These are phyloP conservation scores for Drosophila borealis DNA, from an alignment of 2,888 invertebrate genomes.

Conservation along the genomic window DNA sequence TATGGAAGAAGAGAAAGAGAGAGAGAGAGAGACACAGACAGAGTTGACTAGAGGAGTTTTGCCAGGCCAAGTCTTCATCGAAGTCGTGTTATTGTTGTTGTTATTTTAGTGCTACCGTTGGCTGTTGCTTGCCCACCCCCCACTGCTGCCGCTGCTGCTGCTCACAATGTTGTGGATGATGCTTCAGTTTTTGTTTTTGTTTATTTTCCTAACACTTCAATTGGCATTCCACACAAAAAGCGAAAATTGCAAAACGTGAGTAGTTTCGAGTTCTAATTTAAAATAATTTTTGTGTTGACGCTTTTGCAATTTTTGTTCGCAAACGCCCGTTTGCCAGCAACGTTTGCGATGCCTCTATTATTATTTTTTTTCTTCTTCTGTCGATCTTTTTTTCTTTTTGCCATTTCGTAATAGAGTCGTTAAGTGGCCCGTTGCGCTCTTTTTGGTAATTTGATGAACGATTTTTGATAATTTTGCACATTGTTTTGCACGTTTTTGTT, in stretches of 20 bases:
- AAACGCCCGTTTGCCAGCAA: conserved; percentile 59
- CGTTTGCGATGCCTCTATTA: conserved; percentile 53
- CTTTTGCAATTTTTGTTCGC: conserved; percentile 72
- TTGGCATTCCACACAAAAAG: conserved; percentile 81
- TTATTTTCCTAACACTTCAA: conserved; percentile 82
- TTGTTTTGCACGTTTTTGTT: conserved; percentile 73
- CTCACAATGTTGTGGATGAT: conserved; percentile 64
- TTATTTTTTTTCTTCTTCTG: conserved; percentile 44
- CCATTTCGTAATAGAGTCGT: conserved; percentile 81
- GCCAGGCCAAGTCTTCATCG: conserved; percentile 50
- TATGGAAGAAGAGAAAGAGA: not conserved
- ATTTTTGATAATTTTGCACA: conserved; percentile 82
- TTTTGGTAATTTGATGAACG: conserved; percentile 82
- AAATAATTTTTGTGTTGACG: conserved; percentile 82
- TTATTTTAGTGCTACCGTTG: conserved; percentile 80
- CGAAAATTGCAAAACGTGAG: conserved; percentile 82
- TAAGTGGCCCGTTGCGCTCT: conserved; percentile 80
- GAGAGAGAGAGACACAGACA: not conserved
- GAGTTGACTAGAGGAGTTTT: conserved; percentile 32
- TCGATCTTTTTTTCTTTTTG: conserved; percentile 41
- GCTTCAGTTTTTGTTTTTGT: conserved; percentile 77
- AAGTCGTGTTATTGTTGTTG: conserved; percentile 78
- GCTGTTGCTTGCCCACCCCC: conserved; percentile 30
- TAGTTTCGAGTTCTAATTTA: conserved; percentile 81
- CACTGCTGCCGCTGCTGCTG: conserved; percentile 16